Conservation (phyloP, 1,140 invertebrate species). For the Penaeus indicus region DNA sequence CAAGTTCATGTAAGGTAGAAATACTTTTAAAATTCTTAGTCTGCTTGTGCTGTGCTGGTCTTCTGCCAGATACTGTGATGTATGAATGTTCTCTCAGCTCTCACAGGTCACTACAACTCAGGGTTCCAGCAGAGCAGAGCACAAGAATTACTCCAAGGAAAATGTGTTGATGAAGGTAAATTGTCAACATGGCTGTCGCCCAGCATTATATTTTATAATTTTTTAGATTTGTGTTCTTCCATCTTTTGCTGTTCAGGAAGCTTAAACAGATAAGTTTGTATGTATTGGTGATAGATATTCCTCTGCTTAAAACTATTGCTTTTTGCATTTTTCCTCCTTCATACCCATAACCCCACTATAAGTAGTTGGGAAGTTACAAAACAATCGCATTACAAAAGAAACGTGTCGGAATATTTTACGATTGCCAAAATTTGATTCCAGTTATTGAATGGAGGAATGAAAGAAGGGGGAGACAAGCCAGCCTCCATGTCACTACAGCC, state of each 20-base stretch:
- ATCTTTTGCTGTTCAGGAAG: too few relatives aligned
- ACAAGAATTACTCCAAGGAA: conserved; percentile 46
- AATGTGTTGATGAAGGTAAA: conserved; percentile 53
- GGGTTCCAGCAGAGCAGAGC: conserved; percentile 30
- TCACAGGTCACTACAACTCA: conserved; percentile 54
- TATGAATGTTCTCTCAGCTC: conserved; percentile 56
- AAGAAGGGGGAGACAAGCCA: conserved; percentile 47
- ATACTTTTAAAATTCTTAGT: conserved; percentile 16
- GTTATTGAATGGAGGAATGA: conserved; percentile 58
- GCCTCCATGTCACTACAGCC: conserved; percentile 47
- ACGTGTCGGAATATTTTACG: not conserved
- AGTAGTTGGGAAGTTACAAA: too few relatives aligned
- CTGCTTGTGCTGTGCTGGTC: conserved; percentile 5
- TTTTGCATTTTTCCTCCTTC: too few relatives aligned
- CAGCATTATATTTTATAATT: not conserved
- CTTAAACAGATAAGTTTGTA: too few relatives aligned
- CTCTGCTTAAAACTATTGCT: too few relatives aligned
- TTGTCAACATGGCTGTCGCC: not conserved
- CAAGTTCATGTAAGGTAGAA: conserved; percentile 4
- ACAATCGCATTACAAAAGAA: too few relatives aligned
- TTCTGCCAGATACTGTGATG: conserved; percentile 54
- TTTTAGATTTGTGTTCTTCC: not conserved
- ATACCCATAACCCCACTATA: too few relatives aligned
- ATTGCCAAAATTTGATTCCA: conserved; percentile 9
- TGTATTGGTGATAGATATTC: too few relatives aligned